Percentiles rank a stretch among this genome's conserved stretches.
Evolutionary conservation across 2,888 invertebrate genomes (phyloP).

Genomic region (Lasioglossum calceatum): DNA sequence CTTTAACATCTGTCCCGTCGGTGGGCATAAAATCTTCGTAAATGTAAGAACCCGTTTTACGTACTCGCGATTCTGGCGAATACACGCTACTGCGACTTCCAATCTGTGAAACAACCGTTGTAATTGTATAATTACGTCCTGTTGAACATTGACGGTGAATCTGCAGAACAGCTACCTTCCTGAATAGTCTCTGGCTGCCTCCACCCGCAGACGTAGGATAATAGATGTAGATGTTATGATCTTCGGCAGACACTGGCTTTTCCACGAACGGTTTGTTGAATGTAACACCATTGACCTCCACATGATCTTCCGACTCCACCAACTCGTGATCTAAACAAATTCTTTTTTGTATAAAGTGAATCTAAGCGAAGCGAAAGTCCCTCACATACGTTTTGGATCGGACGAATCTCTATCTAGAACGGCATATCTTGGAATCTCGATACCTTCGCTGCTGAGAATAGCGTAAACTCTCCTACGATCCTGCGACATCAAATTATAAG

Average conservation of each 20-base stretch:
- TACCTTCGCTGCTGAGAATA: constrained; percentile 96
- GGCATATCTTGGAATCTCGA: constrained; percentile 98
- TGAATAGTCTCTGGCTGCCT: constrained; percentile 98
- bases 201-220: constrained; percentile 99
- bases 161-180: constrained; percentile 94
- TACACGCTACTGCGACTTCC: constrained; percentile 99
- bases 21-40: constrained; percentile 99
- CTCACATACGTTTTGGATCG: constrained; percentile 92
- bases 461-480: constrained; percentile 97
- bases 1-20: constrained; percentile 93
- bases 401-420: constrained; percentile 97
- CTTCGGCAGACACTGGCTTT: constrained; percentile 99
- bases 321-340: constrained; percentile 91
- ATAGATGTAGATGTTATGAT: constrained; percentile 99
- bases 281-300: constrained; percentile 97
- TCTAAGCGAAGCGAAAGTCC: not conserved
- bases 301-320: constrained; percentile 98
- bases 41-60: constrained; percentile 99
- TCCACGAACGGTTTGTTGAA: constrained; percentile 99
- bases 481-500: constrained; percentile 82
- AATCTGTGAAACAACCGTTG: constrained; percentile 88
- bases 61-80: constrained; percentile 97
- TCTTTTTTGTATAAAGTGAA: constrained; percentile 65
- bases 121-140: not conserved
- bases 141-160: not conserved